Evolutionary conservation across 2,113 vertebrate genomes (phyloP), one percentile per base, ranked within the genome.

Genomic region (Psilopsiagon aymara): DNA sequence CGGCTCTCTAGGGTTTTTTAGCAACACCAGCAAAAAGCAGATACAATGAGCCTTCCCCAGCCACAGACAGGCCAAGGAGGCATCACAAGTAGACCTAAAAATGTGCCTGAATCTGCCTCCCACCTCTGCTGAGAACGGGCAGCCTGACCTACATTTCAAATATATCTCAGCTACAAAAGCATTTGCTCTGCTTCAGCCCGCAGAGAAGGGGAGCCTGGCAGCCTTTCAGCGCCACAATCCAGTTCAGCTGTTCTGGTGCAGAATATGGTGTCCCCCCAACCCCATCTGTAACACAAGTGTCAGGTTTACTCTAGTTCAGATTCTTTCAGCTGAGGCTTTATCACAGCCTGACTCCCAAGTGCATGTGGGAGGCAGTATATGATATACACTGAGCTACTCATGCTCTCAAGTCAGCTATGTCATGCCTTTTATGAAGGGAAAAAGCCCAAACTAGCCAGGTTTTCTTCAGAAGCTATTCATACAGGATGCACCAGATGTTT

Each of bases 71-170:
- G 41, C 41, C 35, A 46, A 47, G 33, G 43, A 77, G 19, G 67
- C 19, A 67, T 31, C 44, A 88, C 4, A 5, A 91, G n/a, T 37
- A 69, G 69, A 95, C 60, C 53, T 53, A 57, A 88, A 94, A 78
- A 67, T 0, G 7, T 71, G 81, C 62, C 75, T 70, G 52, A 57
- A 74, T 68, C 62, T 37, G 44, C 74, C 85, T 91, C 85, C 87
- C 91, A 90, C 77, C 68, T 90, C 81, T 51, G 20, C 43, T 41
- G 70, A 66, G 70, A 84, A 87, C 5, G 44, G 94, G 60, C 93
- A 95, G 93, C 93, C 70, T 94, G 97, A 91, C 97, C 93, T 93
- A 86, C 88, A 93, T 93, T 94, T 83, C 88, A 86, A 92, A 86
- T 51, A 18, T n/a, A 85, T 62, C 79, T 85, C 39, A 29, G 79